These are phyloP conservation scores for Sardinella longiceps DNA, from an alignment of 2,797 vertebrate genomes.

Conservation along the genomic window DNA sequence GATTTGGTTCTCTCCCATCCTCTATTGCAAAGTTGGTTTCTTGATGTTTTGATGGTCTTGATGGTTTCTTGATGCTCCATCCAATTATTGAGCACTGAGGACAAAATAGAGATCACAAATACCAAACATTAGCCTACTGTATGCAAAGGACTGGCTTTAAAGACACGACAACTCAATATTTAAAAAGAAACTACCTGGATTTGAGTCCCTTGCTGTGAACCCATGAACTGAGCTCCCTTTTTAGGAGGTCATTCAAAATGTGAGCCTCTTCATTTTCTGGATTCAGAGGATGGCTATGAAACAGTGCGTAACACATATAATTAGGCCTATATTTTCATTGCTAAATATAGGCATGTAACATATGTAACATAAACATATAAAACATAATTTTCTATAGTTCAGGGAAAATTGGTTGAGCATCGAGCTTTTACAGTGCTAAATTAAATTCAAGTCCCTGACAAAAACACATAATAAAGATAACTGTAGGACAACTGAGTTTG, in stretches of 20 bases:
- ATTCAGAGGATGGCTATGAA: constrained; percentile 44
- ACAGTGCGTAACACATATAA: neutral
- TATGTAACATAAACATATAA: too few relatives aligned
- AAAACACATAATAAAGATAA: neutral
- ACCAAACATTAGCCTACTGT: neutral
- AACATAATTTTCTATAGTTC: too few relatives aligned
- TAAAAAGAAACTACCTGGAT: constrained; percentile 39
- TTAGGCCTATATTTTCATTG: neutral
- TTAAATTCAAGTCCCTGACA: neutral
- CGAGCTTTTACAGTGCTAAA: neutral
- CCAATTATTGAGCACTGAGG: neutral
- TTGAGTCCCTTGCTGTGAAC: constrained; percentile 44
- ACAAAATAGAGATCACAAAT: neutral
- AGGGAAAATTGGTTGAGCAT: too few relatives aligned
- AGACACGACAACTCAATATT: neutral
- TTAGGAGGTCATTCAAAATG: constrained; percentile 51
- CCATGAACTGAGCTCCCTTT: constrained; percentile 51
- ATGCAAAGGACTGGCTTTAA: neutral
- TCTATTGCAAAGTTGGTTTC: neutral
- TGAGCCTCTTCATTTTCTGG: constrained; percentile 46
- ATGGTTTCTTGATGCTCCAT: neutral
- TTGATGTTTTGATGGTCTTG: neutral
- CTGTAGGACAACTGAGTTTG: neutral
- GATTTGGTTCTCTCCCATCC: neutral
- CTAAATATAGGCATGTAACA: neutral